Percentiles rank a stretch among this genome's conserved stretches.
phyloP scores from a whole-genome alignment of 2,797 vertebrate species.

The Phataginus tricuspis region DNA sequence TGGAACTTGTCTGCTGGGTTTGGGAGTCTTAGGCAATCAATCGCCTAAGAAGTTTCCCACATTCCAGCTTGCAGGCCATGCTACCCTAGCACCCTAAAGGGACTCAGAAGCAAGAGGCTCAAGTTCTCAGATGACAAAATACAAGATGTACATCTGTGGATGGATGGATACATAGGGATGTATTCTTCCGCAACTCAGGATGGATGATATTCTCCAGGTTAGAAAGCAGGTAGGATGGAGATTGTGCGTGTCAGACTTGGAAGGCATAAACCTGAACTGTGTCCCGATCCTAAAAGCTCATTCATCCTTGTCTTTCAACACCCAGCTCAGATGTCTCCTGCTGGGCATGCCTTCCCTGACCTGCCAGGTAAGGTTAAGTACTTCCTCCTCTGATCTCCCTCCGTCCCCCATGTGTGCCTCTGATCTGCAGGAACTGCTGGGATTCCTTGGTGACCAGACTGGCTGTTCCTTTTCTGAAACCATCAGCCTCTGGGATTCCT shows the following conservation, averaged over 20 bases:
- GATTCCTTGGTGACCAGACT: not conserved
- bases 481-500: not conserved
- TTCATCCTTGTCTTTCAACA: conserved; percentile 55
- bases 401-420: not conserved
- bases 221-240: not conserved
- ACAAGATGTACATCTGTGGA: not conserved
- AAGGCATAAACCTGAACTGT: not conserved
- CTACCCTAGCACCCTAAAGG: not conserved
- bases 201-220: not conserved
- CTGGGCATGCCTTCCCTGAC: not conserved
- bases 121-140: conserved; percentile 6
- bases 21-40: not conserved
- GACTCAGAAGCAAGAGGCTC: not conserved
- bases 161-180: no score
- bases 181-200: not conserved
- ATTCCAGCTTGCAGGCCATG: not conserved
- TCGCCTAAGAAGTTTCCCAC: not conserved
- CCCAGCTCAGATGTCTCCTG: not conserved
- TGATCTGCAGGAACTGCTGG: not conserved
- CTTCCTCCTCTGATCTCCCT: not conserved
- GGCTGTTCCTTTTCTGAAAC: not conserved
- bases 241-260: not conserved
- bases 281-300: not conserved
- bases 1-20: not conserved
- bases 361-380: not conserved